A percentile compares a stretch with the other conserved stretches of the same genome.
These are phyloP conservation scores for Microcebus jonahi DNA, from an alignment of 2,113 vertebrate genomes.

Conservation along the genomic window DNA sequence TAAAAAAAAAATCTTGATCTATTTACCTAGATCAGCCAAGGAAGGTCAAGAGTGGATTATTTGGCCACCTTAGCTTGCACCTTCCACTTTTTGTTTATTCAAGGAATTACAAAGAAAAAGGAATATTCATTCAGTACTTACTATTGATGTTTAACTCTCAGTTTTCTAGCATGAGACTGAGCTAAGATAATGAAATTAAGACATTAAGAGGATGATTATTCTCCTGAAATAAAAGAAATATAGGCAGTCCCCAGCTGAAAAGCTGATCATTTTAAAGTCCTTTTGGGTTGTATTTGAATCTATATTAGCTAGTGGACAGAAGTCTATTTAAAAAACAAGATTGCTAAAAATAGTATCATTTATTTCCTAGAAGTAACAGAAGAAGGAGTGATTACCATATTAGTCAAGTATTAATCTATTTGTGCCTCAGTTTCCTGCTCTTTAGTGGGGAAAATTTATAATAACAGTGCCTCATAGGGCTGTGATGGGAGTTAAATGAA, in stretches of 20 bases:
- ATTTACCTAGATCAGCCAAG: neutral
- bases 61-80: neutral
- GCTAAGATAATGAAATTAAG: neutral
- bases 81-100: slow-evolving; percentile 19
- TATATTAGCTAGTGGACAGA: neutral
- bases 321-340: neutral
- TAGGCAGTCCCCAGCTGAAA: neutral
- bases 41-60: neutral
- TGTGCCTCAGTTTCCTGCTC: neutral
- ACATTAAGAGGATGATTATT: neutral
- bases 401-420: neutral
- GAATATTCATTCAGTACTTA: neutral
- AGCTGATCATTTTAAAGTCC: neutral
- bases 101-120: slow-evolving; percentile 27
- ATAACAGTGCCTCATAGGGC: neutral
- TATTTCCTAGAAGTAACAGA: neutral
- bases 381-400: neutral
- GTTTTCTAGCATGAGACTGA: neutral
- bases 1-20: neutral
- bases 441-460: neutral
- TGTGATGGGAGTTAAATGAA: neutral
- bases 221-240: neutral
- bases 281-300: neutral
- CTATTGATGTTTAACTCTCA: neutral
- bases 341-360: neutral